Evolutionary conservation across 2,113 vertebrate species (phyloP).

Genomic region (Centropus unirufus): DNA sequence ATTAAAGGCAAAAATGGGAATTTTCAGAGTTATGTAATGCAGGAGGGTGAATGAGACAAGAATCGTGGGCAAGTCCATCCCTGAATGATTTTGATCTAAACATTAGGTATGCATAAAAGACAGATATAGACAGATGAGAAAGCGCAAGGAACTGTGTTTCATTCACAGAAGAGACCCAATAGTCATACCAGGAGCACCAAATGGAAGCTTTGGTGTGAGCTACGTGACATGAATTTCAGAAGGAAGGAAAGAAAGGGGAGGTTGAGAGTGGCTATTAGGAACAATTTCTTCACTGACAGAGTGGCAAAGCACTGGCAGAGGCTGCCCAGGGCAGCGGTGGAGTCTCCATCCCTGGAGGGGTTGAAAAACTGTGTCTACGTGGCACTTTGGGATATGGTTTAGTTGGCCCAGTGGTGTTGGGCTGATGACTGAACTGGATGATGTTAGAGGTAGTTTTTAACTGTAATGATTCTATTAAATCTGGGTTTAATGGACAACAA

Average conservation of each 20-base stretch:
- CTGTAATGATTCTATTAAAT: too few species aligned
- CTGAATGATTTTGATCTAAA: neutral
- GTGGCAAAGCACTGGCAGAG: too few species aligned
- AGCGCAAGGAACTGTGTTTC: neutral
- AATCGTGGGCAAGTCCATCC: neutral
- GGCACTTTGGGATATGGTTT: too few species aligned
- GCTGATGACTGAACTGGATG: too few species aligned
- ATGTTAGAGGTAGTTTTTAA: too few species aligned
- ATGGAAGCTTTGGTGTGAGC: neutral
- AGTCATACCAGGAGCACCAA: neutral
- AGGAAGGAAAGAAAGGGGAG: neutral
- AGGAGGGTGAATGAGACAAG: neutral
- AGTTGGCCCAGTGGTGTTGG: too few species aligned
- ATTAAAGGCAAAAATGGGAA: neutral
- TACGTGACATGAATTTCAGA: rapidly evolving
- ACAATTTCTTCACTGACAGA: too few species aligned
- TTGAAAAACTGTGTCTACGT: too few species aligned
- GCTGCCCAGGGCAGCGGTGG: too few species aligned
- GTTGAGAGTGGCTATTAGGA: too few species aligned
- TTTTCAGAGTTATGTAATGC: neutral
- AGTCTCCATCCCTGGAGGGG: too few species aligned
- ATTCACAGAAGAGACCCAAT: neutral
- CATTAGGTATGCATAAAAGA: rapidly evolving
- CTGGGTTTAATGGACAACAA: neutral
- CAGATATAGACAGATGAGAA: neutral